Percentiles rank a stretch among this genome's conserved stretches.
These are phyloP conservation scores for Struthidea cinerea DNA, from an alignment of 2,113 vertebrate species.

Conservation along the genomic window DNA sequence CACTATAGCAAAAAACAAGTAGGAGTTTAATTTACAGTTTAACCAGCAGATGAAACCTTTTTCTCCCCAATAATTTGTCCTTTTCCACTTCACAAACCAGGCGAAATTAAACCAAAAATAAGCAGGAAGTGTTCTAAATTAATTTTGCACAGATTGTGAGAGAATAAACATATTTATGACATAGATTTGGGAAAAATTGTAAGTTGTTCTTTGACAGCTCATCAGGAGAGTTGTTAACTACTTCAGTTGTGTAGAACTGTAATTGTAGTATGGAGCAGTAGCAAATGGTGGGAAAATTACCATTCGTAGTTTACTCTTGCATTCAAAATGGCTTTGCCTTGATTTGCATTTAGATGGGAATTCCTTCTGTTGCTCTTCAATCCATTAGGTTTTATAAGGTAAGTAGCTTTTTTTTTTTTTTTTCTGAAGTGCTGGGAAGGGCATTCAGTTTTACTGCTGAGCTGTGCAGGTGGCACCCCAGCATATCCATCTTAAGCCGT, in stretches of 20 bases:
- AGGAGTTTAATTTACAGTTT: neutral
- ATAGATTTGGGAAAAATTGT: neutral
- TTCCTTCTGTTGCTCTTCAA: conserved; percentile 66
- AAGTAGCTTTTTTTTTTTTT: neutral
- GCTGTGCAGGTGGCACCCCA: neutral
- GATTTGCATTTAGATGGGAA: conserved; percentile 81
- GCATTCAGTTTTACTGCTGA: conserved; percentile 5
- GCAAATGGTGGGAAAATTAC: conserved; percentile 62
- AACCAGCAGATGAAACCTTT: neutral
- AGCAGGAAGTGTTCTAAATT: neutral
- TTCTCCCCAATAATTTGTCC: neutral
- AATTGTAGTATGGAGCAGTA: neutral
- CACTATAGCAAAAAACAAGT: neutral
- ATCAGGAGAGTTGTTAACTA: conserved; percentile 3
- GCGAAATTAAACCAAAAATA: neutral
- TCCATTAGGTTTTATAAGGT: conserved; percentile 54
- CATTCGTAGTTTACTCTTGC: conserved; percentile 33
- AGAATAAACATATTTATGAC: neutral
- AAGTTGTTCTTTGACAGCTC: conserved; percentile 11
- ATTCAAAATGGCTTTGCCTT: conserved; percentile 26
- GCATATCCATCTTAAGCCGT: neutral
- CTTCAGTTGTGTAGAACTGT: neutral
- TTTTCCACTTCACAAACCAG: neutral
- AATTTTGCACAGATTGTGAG: neutral
- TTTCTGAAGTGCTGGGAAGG: conserved; percentile 11